Conservation (phyloP, 2,797 vertebrate species). For the Sarcophilus harrisii region DNA sequence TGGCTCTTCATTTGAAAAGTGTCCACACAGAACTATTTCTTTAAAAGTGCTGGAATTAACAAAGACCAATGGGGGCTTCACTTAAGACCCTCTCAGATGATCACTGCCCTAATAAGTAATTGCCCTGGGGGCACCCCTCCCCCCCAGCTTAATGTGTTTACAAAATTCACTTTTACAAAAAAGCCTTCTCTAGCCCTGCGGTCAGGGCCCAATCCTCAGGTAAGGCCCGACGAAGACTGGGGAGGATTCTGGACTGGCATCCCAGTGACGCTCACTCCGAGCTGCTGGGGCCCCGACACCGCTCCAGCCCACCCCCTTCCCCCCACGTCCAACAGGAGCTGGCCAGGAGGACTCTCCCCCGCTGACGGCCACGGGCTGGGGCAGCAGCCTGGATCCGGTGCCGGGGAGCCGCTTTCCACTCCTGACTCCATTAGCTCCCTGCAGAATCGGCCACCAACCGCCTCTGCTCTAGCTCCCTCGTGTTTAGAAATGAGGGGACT, state of each 20-base stretch:
- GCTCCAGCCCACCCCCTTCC: not conserved
- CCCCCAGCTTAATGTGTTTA: slow-evolving; percentile 66
- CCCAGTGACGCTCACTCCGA: not conserved
- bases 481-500: not conserved
- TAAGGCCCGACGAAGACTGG: slow-evolving; percentile 25
- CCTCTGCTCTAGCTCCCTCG: not conserved
- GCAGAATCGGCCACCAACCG: not conserved
- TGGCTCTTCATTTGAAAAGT: slow-evolving; percentile 54
- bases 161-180: slow-evolving; percentile 54
- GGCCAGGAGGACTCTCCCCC: not conserved
- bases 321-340: not conserved
- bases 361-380: not conserved
- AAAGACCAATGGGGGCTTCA: slow-evolving; percentile 65
- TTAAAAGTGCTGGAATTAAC: slow-evolving; percentile 73
- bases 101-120: slow-evolving; percentile 63
- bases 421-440: not conserved
- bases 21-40: slow-evolving; percentile 69
- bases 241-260: not conserved
- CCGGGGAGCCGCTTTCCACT: not conserved
- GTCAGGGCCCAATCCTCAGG: slow-evolving; percentile 20
- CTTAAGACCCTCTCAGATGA: slow-evolving; percentile 66
- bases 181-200: slow-evolving; percentile 57
- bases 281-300: too few relatives aligned
- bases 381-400: not conserved
- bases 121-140: slow-evolving; percentile 47